These are phyloP conservation scores for Apodemus sylvaticus DNA, from an alignment of 2,113 vertebrate species.

Conservation along the genomic window DNA sequence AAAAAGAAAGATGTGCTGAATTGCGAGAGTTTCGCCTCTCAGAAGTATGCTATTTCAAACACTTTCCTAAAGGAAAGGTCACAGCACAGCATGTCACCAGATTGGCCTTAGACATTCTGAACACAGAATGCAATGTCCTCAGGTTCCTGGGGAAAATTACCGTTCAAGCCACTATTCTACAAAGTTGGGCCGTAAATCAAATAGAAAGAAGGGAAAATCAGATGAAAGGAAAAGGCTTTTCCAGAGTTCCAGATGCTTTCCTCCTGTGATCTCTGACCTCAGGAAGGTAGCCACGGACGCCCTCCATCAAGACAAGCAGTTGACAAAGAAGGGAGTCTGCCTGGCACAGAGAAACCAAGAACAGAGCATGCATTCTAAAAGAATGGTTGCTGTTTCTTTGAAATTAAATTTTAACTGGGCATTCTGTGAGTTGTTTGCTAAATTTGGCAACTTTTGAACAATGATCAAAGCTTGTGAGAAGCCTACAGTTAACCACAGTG, in stretches of 20 bases:
- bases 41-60: neutral
- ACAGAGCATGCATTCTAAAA: neutral
- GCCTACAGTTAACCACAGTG: neutral
- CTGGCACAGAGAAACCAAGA: neutral
- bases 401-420: neutral
- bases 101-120: neutral
- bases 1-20: neutral
- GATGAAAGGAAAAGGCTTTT: neutral
- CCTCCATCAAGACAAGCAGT: neutral
- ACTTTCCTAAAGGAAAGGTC: neutral
- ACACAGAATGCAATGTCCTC: neutral
- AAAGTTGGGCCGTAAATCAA: neutral
- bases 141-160: neutral
- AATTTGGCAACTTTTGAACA: neutral
- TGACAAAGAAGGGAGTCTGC: neutral
- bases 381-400: neutral
- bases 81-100: neutral
- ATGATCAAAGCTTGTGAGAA: neutral
- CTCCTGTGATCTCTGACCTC: neutral
- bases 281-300: neutral
- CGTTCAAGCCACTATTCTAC: neutral
- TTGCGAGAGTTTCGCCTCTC: neutral
- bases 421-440: neutral
- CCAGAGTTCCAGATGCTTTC: neutral
- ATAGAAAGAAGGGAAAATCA: neutral